A percentile compares a stretch with the other conserved stretches of the same genome.
Evolutionary conservation across 2,113 vertebrate species (phyloP).

Genomic region (Catagonus wagneri): DNA sequence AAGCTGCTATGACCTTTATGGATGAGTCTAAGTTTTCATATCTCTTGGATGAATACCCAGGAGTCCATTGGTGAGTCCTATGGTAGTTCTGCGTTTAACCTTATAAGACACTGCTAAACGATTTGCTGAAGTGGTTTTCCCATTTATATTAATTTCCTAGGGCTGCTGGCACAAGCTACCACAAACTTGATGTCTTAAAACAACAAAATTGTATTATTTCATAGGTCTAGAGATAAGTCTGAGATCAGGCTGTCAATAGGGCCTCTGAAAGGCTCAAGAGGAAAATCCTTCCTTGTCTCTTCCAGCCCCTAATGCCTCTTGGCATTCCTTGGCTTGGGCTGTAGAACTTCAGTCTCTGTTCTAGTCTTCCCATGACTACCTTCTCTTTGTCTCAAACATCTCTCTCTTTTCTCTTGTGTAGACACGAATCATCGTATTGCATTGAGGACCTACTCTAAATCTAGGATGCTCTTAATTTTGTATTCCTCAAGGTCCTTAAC

Average conservation of each 20-base stretch:
- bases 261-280: neutral
- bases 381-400: neutral
- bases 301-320: neutral
- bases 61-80: neutral
- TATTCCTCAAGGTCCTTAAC: neutral
- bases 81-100: neutral
- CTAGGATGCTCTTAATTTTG: neutral
- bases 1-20: neutral
- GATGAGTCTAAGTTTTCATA: neutral
- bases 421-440: neutral
- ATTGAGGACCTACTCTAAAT: neutral
- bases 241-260: neutral
- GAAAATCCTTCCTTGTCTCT: neutral
- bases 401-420: neutral
- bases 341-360: neutral
- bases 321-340: neutral
- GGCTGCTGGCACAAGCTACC: neutral
- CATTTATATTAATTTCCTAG: neutral
- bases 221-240: neutral
- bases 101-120: neutral
- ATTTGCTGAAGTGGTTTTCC: neutral
- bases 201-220: neutral
- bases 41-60: neutral
- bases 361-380: neutral
- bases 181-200: neutral